A percentile compares a stretch with the other conserved stretches of the same genome.
Evolutionary conservation across 2,113 vertebrate species (phyloP).

Genomic region (Melanotaenia duboulayi): DNA sequence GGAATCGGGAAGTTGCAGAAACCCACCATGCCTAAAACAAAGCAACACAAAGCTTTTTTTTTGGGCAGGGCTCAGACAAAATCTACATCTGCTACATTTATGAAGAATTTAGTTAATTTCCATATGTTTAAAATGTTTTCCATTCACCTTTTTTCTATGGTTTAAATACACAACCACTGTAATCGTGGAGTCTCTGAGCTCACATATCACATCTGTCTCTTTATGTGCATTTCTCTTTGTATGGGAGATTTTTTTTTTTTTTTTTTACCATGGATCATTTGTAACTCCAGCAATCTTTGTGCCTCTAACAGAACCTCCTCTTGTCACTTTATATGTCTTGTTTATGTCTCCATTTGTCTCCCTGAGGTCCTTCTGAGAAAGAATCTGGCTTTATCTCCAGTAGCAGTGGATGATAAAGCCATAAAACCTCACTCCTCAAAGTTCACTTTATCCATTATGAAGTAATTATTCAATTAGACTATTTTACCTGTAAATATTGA

Average conservation of each 20-base stretch:
- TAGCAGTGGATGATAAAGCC: neutral
- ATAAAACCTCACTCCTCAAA: neutral
- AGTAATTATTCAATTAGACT: neutral
- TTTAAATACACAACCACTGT: neutral
- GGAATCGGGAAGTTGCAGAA: neutral
- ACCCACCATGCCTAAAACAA: neutral
- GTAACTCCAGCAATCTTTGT: constrained; percentile 28
- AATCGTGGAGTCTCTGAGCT: neutral
- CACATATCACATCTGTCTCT: neutral
- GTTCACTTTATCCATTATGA: neutral
- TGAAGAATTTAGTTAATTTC: neutral
- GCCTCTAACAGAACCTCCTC: constrained; percentile 17
- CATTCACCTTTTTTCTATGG: neutral
- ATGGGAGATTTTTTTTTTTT: constrained; percentile 1
- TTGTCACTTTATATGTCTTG: constrained; percentile 34
- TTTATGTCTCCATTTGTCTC: constrained; percentile 35
- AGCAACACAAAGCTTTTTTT: neutral
- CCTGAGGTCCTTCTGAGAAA: constrained; percentile 21
- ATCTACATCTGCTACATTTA: neutral
- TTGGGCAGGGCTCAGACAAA: neutral
- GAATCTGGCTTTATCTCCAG: constrained; percentile 19
- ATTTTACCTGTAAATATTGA: neutral
- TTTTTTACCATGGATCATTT: constrained; percentile 9
- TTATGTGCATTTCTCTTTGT: constrained; percentile 1
- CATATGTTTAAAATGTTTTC: neutral